Percentiles rank a stretch among this genome's conserved stretches.
Evolutionary conservation across 2,888 invertebrate genomes (phyloP).

Genomic region (Aethes cnicana): DNA sequence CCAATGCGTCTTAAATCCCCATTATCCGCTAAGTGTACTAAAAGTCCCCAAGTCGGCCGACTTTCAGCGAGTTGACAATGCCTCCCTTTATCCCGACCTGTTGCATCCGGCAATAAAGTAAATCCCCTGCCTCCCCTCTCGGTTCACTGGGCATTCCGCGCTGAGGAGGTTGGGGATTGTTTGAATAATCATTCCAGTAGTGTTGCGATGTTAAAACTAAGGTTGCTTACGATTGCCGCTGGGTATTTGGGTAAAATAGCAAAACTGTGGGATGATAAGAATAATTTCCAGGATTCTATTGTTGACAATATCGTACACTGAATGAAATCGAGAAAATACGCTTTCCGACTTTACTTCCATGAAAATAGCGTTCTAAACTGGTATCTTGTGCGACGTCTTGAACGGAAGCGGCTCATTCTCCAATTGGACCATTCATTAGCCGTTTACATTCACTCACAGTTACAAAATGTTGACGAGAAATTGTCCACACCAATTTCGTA

Average conservation of each 20-base stretch:
- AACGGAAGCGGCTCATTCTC: conserved; percentile 63
- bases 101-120: conserved; percentile 77
- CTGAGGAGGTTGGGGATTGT: conserved; percentile 18
- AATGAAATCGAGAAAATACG: neutral
- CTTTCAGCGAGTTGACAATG: conserved; percentile 39
- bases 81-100: conserved; percentile 63
- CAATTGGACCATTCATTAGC: conserved; percentile 47
- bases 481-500: neutral
- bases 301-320: neutral
- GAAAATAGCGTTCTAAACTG: conserved; percentile 28
- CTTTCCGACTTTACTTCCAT: neutral
- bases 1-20: conserved; percentile 25
- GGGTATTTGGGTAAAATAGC: neutral
- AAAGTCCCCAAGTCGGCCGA: conserved; percentile 34
- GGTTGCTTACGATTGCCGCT: neutral
- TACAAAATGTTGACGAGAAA: conserved; percentile 15
- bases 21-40: conserved; percentile 29
- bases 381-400: conserved; percentile 37
- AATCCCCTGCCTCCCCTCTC: conserved; percentile 54
- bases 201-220: conserved; percentile 1
- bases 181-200: conserved; percentile 19
- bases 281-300: too few relatives aligned
- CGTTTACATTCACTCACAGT: conserved; percentile 43
- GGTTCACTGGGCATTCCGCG: conserved; percentile 33
- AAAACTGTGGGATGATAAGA: neutral